These are phyloP conservation scores for Vesta saturnalis DNA, from an alignment of 2,888 invertebrate species.

Conservation along the genomic window DNA sequence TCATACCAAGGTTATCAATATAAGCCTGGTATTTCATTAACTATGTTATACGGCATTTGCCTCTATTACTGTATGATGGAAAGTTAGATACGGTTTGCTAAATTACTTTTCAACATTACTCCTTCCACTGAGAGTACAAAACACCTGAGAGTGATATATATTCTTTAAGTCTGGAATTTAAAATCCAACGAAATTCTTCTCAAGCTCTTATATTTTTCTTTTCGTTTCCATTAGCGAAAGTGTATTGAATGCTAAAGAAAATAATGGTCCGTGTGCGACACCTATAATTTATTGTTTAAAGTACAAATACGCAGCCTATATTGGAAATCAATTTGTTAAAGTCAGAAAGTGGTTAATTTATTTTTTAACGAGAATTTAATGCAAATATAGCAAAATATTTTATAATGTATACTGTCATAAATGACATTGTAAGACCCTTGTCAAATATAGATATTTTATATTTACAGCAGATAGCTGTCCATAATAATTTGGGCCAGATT, in stretches of 20 bases:
- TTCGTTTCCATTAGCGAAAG: slow-evolving; percentile 13
- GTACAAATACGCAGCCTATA: neutral
- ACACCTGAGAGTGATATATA: neutral
- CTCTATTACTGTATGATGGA: too few species aligned
- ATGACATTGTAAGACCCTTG: slow-evolving; percentile 10
- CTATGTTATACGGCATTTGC: too few species aligned
- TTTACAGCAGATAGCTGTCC: slow-evolving; percentile 17
- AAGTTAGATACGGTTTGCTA: too few species aligned
- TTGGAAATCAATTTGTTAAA: slow-evolving; percentile 6
- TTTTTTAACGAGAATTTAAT: slow-evolving; percentile 1
- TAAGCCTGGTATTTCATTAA: too few species aligned
- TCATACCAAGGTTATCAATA: too few species aligned
- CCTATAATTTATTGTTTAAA: slow-evolving; percentile 24
- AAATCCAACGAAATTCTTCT: slow-evolving; percentile 9
- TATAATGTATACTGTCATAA: slow-evolving; percentile 7
- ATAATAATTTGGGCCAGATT: slow-evolving; percentile 23
- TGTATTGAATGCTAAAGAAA: slow-evolving; percentile 20
- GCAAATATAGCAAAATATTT: neutral
- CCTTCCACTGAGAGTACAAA: too few species aligned
- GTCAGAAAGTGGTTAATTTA: neutral
- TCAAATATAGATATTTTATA: slow-evolving; percentile 11
- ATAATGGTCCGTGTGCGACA: slow-evolving; percentile 15
- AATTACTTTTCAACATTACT: neutral
- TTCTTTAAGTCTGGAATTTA: neutral
- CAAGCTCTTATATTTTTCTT: neutral